Conservation (phyloP, 1,140 invertebrate species). For the Pemphigus obesinymphae region DNA sequence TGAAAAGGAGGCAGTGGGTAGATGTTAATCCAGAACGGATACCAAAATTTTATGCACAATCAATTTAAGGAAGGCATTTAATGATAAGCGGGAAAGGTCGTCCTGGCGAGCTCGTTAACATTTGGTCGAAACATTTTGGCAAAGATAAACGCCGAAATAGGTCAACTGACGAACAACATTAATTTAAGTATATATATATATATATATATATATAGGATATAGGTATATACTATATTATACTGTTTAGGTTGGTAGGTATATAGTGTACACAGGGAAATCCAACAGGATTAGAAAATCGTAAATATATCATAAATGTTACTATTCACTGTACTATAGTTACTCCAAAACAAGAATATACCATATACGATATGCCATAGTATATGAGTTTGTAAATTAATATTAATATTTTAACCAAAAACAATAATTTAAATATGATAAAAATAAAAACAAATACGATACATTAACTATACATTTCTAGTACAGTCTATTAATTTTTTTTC, state of each 20-base stretch:
- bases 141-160: slow-evolving; percentile 30
- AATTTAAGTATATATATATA: background rate
- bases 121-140: slow-evolving; percentile 29
- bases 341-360: too few species aligned
- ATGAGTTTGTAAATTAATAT: too few species aligned
- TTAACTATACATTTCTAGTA: too few species aligned
- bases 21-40: slow-evolving; percentile 18
- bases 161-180: slow-evolving; percentile 16
- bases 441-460: too few species aligned
- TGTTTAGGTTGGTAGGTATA: too few species aligned
- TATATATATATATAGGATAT: background rate
- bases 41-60: slow-evolving; percentile 32
- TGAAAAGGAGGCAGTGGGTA: background rate
- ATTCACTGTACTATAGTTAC: too few species aligned
- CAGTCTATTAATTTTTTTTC: too few species aligned
- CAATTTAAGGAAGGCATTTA: background rate
- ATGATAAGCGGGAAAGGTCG: slow-evolving; percentile 38
- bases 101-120: slow-evolving; percentile 34
- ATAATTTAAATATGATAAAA: too few species aligned
- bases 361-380: too few species aligned
- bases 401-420: too few species aligned
- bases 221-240: too few species aligned
- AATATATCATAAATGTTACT: too few species aligned
- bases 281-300: background rate
- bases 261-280: background rate